Evolutionary conservation across 2,113 vertebrate species (phyloP).

Genomic region (Syrmaticus mikado): DNA sequence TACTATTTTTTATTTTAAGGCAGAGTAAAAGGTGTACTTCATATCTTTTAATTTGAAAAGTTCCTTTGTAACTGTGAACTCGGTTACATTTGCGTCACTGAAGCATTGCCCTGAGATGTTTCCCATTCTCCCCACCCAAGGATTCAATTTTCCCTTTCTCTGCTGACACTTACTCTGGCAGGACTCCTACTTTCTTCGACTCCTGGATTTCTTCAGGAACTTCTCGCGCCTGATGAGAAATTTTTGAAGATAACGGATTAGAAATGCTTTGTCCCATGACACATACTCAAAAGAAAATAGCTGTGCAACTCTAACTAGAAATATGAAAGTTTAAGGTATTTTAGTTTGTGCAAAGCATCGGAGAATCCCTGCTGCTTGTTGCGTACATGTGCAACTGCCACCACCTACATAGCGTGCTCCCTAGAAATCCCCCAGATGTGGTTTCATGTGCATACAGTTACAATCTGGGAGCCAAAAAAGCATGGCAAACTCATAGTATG

Average conservation of each 20-base stretch:
- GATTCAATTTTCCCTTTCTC: neutral
- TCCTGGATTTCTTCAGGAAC: neutral
- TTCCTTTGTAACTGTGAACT: no score
- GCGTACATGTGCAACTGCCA: neutral
- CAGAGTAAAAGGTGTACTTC: no score
- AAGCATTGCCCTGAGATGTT: neutral
- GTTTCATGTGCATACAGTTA: neutral
- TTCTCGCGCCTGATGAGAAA: neutral
- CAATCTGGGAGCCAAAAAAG: neutral
- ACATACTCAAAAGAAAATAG: neutral
- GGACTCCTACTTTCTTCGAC: neutral
- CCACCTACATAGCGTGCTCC: neutral
- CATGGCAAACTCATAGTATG: neutral
- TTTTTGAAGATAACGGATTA: neutral
- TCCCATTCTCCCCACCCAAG: rapidly evolving
- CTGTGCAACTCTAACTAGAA: neutral
- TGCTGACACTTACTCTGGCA: neutral
- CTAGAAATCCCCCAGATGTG: neutral
- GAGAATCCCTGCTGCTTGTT: neutral
- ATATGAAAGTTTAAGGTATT: rapidly evolving
- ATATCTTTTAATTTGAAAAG: neutral
- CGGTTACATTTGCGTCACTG: neutral
- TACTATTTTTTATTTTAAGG: no score
- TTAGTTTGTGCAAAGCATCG: neutral
- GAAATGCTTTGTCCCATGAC: neutral